Evolutionary conservation across 2,113 vertebrate species (phyloP).

Genomic region (Conger conger): DNA sequence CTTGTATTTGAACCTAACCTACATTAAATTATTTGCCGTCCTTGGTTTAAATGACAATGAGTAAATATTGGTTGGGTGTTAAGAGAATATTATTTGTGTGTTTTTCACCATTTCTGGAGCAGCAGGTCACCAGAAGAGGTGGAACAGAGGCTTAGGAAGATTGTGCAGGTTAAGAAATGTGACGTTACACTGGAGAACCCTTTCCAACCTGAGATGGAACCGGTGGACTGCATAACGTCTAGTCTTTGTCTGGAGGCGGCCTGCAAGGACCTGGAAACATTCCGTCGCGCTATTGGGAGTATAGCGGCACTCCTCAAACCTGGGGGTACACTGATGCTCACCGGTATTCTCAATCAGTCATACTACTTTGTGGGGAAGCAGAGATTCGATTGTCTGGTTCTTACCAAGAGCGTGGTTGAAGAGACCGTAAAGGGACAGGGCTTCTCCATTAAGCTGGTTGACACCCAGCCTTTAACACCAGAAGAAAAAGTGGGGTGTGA

Average conservation of each 20-base stretch:
- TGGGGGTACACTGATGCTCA: slow-evolving; percentile 57
- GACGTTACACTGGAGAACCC: slow-evolving; percentile 63
- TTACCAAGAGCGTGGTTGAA: slow-evolving; percentile 35
- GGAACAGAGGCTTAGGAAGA: slow-evolving; percentile 54
- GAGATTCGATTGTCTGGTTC: slow-evolving; percentile 56
- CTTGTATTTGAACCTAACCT: no score
- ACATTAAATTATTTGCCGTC: no score
- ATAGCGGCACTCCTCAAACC: slow-evolving; percentile 55
- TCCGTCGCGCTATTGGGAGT: slow-evolving; percentile 38
- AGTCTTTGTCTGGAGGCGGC: slow-evolving; percentile 51
- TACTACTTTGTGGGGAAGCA: slow-evolving; percentile 54
- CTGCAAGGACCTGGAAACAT: slow-evolving; percentile 58
- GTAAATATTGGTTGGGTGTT: no score
- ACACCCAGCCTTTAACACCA: slow-evolving; percentile 23
- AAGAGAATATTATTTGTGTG: neutral
- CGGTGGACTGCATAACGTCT: slow-evolving; percentile 57
- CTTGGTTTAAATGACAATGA: no score
- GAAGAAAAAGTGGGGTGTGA: neutral
- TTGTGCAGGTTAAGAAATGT: slow-evolving; percentile 40
- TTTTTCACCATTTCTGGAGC: neutral
- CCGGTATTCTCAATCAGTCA: slow-evolving; percentile 44
- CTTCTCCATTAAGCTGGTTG: slow-evolving; percentile 34
- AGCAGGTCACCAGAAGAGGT: slow-evolving; percentile 50
- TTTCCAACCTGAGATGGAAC: slow-evolving; percentile 18
- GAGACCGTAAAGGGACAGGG: slow-evolving; percentile 43